Evolutionary conservation across 2,113 vertebrate genomes (phyloP), one percentile per base, ranked within the genome.

Genomic region (Anas platyrhynchos): DNA sequence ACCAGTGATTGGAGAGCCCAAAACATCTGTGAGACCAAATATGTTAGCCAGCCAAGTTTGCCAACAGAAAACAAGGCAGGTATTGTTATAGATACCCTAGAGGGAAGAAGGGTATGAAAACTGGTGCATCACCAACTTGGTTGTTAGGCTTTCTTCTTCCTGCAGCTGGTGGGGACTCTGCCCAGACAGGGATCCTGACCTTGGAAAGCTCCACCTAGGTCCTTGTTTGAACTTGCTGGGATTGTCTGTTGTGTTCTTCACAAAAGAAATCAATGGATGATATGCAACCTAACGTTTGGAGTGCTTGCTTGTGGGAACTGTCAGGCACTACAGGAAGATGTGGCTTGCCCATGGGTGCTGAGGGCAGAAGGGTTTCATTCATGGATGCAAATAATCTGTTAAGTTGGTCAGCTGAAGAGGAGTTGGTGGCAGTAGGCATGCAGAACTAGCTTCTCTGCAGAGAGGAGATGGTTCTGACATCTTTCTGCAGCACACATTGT

Each of bases 111-210:
- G 16, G 16, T 41, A 29, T 86, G 86, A 77, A 94, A 86, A 90
- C 63, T 38, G 52, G 72, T 78, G 46, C 61, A 87, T 95, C 73
- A 78, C 86, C 88, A 72, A 1, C 72, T 69, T 92, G 84, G n/a
- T 72, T 55, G 59, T 86, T 94, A 84, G 73, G 75, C 58, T 83
- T 52, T 73, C 72, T 94, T 92, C 86, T 96, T 96, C 91, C 91
- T 97, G 94, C 95, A 95, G 92, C 86, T 97, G 93, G 69, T 41
- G 29, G 11, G 54, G 2, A 89, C 86, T 96, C 66, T 95, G 95
- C 95, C 91, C 91, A 79, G 91, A 76, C 94, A 92, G 66, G 43
- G 91, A 95, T 96, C 74, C 66, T 91, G 81, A 91, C 92, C 91
- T 92, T 77, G 74, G 56, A 92, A 89, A 74, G 48, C 77, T 92